Evolutionary conservation across 2,888 invertebrate genomes (phyloP).

Genomic region (Zootermopsis nevadensis): DNA sequence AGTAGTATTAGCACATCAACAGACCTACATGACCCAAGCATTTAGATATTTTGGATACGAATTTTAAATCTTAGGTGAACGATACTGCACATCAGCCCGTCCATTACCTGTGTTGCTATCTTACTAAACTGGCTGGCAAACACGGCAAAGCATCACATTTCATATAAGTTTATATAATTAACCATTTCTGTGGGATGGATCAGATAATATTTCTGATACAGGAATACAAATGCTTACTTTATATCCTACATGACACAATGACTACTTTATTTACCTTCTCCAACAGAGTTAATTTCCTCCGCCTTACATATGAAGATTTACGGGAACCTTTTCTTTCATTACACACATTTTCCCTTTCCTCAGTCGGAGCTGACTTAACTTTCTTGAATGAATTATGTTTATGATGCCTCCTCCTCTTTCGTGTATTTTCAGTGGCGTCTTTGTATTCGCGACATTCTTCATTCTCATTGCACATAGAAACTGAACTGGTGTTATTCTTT

Average conservation of each 20-base stretch:
- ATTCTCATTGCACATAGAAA: background rate
- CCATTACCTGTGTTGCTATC: too few species aligned
- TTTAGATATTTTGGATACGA: background rate
- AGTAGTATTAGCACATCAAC: background rate
- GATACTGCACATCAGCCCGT: too few species aligned
- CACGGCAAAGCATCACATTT: too few species aligned
- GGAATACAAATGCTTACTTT: background rate
- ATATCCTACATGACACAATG: background rate
- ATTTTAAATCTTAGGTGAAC: background rate
- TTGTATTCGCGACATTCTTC: background rate
- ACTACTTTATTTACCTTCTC: conserved; percentile 51
- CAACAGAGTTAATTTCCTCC: conserved; percentile 48
- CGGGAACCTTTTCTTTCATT: background rate
- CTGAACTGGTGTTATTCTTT: background rate
- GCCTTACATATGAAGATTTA: conserved; percentile 9
- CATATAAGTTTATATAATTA: too few species aligned
- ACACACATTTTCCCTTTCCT: background rate
- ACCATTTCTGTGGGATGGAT: too few species aligned
- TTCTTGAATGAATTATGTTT: background rate
- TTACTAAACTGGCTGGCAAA: too few species aligned
- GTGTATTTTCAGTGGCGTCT: background rate
- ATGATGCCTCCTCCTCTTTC: conserved; percentile 17
- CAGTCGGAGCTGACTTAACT: conserved; percentile 20
- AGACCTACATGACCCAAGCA: background rate
- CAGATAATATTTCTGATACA: too few species aligned